phyloP scores from a whole-genome alignment of 1,140 invertebrate species.

The Philaenus spumarius region DNA sequence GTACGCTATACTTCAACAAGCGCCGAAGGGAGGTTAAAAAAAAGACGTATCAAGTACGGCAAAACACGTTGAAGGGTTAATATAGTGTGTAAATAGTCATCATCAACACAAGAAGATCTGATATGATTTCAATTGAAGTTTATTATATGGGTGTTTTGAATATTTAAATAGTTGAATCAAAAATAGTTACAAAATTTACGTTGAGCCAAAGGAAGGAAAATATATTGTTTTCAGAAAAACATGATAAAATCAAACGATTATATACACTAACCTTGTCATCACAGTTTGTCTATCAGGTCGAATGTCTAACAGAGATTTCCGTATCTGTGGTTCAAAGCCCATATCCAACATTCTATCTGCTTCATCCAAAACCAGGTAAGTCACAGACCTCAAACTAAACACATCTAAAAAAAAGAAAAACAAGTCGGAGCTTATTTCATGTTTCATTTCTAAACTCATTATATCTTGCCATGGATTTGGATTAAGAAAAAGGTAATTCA shows the following conservation, averaged over 20 bases:
- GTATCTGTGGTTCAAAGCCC: conserved; percentile 84
- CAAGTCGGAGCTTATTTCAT: not conserved
- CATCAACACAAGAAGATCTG: too few relatives aligned
- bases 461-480: not conserved
- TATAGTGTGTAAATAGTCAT: too few relatives aligned
- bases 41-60: too few relatives aligned
- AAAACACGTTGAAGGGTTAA: conserved; percentile 26
- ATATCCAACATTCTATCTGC: too few relatives aligned
- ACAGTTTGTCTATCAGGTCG: conserved; percentile 74
- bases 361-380: conserved; percentile 90
- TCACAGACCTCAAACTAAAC: conserved; percentile 66
- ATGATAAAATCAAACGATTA: not conserved
- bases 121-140: not conserved
- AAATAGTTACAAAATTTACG: conserved; percentile 2
- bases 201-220: too few relatives aligned
- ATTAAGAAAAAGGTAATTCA: too few relatives aligned
- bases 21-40: too few relatives aligned
- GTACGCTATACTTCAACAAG: too few relatives aligned
- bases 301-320: conserved; percentile 69
- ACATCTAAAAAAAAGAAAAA: conserved; percentile 38
- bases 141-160: too few relatives aligned
- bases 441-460: not conserved
- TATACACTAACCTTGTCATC: conserved; percentile 53
- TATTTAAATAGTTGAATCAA: not conserved
- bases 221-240: conserved; percentile 43